Base-by-base conservation (phyloP, 2,888 invertebrate species). In the Caenorhabditis sp. region DNA sequence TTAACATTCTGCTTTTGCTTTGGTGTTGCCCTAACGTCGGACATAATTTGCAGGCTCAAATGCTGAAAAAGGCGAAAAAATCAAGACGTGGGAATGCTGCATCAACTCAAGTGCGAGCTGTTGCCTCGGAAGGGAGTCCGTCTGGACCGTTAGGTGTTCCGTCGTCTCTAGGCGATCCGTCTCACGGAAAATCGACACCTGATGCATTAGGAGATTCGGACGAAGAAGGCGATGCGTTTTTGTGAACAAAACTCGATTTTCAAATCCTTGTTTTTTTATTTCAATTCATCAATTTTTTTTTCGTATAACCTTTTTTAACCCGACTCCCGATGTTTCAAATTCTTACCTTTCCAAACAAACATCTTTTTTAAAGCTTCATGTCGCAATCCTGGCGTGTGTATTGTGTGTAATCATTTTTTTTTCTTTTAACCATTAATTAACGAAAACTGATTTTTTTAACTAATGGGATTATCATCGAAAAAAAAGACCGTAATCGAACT, bases 41-140 rank as follows among this genome's bases (percentile, higher is more conserved):
- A 43, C 43, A 43, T 43, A 43, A 43, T 43, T 43, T 84, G 57
- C 88, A 97, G 97, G 97, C 97, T 89, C 97, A 97, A 91, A 99
- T 99, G 97, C 92, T 99, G 92, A 97, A 97, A 93, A 99, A 97
- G 93, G 93, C 93, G 91, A 97, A 97, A 75, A 85, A 85, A 72
- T 80, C 84, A 59, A 78, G 85, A 36, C 79, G 84, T 37, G 80
- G 75, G 8, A 77, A 72, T 6, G 71, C 68, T 24, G 50, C 51
- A 12, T 63, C 71, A 10, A 59, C 78, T 17, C 77, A 81, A 31
- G 73, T 81, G 31, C 69, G 83, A 43, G 79, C 84, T 10, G 83
- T 81, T 50, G 75, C 81, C 50, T 78, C 82, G 55, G 84, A 84
- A 58, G 82, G 82, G 14, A 78, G 79, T 26, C 70, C 80, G 8